Base-by-base conservation (phyloP, 2,797 vertebrate genomes). In the Phoeniculus purpureus region DNA sequence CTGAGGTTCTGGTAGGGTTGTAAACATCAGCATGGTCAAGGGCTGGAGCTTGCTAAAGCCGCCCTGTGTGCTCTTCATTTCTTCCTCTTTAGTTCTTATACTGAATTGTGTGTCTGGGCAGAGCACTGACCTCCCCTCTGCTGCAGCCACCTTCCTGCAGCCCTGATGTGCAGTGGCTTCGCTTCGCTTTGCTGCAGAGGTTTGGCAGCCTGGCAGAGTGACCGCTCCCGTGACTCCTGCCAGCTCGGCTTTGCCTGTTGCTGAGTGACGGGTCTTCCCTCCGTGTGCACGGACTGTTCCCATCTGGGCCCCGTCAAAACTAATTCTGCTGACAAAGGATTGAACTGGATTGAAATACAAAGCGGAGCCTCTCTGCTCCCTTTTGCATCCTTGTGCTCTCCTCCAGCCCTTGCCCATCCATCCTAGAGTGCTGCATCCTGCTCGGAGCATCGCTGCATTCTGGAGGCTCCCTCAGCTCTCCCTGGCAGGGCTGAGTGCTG, bases 281-380 rank as follows among this genome's bases (percentile, higher is more conserved):
- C 64, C 47, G 3, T 50, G 50, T 87, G 78, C 59, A 10, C 64
- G 64, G 78, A 40, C 85, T 64, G 89, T 10, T 96, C 89, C 93
- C 93, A 87, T 89, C 90, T 90, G 94, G 70, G 74, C 47, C 40
- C 71, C 0, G 7, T 92, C 94, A 92, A 79, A 94, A 91, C 34
- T 61, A 61, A 81, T 90, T 91, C 11, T 3, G 48, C 72, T 21
- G 67, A 76, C 66, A 68, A 82, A 85, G 67, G 87, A 91, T 94
- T 6, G 32, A 71, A 93, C n/a, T 34, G 75, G 31, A 64, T 90
- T 94, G 67, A 84, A 91, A 86, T 70, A 65, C 23, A 23, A 80
- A 94, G 84, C 6, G 6, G 81, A 87, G 72, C 56, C 51, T 77
- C 23, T 90, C 54, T 55, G 43, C 43, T 43, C 13, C 16, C 37